Conservation (phyloP, 2,797 vertebrate genomes). For the Macrochelys suwanniensis region DNA sequence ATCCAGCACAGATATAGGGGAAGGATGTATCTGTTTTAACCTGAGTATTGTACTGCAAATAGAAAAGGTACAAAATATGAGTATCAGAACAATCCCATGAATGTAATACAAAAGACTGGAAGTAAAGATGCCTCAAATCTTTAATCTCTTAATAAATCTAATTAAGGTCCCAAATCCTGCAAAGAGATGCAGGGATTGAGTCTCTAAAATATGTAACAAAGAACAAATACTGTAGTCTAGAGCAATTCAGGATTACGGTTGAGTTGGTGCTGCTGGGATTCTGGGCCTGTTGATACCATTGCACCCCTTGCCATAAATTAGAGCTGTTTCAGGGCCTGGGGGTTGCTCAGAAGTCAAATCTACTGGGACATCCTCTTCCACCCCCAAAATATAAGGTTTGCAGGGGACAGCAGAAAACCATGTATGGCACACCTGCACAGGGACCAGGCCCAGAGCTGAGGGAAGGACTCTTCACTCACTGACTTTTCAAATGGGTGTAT, state of each 20-base stretch:
- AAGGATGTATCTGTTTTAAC: neutral
- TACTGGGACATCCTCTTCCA: neutral
- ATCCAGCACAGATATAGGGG: neutral
- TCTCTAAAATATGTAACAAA: neutral
- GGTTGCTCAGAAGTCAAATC: neutral
- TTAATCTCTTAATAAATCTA: neutral
- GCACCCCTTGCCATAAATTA: neutral
- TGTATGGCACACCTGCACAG: neutral
- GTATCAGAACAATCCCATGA: neutral
- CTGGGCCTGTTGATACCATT: neutral
- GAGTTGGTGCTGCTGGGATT: neutral
- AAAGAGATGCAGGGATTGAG: neutral
- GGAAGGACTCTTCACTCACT: neutral
- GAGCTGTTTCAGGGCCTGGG: neutral
- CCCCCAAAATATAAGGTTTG: neutral
- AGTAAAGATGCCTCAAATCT: neutral
- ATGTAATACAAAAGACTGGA: neutral
- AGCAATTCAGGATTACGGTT: neutral
- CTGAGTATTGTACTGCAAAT: neutral
- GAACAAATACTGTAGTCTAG: neutral
- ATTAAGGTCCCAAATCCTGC: neutral
- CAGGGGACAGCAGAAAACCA: neutral
- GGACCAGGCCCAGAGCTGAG: neutral
- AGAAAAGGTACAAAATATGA: neutral
- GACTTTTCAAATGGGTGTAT: neutral